Base-by-base conservation (phyloP, 1,140 invertebrate genomes). In the Ceratosolen fusciceps region DNA sequence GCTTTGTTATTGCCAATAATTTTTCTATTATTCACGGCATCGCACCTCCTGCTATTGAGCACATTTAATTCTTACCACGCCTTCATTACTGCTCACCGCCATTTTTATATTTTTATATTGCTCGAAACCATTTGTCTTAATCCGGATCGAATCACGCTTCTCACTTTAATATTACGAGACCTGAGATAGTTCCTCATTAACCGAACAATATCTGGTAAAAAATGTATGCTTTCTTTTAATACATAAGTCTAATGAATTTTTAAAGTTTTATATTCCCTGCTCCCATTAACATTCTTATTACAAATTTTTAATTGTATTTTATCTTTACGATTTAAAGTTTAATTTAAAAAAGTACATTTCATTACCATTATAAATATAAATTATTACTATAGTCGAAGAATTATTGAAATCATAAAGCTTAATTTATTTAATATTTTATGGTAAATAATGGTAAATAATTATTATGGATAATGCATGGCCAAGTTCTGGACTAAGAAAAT, bases 11-110 rank as follows among this genome's bases (percentile, higher is more conserved):
- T 19, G 2, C 43, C 43, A 47, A 47, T 52, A 43, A 43, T 52
- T 52, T 21, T 52, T 16, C 10, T 34, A 34, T 43, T 65, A 76
- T 71, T 83, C 24, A 43, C 37, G 47, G 74, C 75, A 77, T 75
- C 75, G 77, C 73, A 78, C 80, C 72, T 74, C 72, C 80, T 62
- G 58, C 62, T 60, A 56, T 24, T 26, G 21, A 67, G 39, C 74
- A 72, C 47, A 12, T 37, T 65, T 77, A 62, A 58, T 79, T 34
- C 29, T 47, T 7, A 56, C 58, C 24, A 31, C 52, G 14, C 52
- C 37, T 71, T 60, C 37, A 71, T 37, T 71, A 58, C n/a, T n/a
- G 49, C 54, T 71, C 75, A 73, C 4, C 52, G 62, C 62, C 31
- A 56, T 56, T 49, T 67, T 52, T 34, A 39, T 71, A 56, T 7